These are phyloP conservation scores for Blennius ocellaris DNA, from an alignment of 2,113 vertebrate species.

Conservation along the genomic window DNA sequence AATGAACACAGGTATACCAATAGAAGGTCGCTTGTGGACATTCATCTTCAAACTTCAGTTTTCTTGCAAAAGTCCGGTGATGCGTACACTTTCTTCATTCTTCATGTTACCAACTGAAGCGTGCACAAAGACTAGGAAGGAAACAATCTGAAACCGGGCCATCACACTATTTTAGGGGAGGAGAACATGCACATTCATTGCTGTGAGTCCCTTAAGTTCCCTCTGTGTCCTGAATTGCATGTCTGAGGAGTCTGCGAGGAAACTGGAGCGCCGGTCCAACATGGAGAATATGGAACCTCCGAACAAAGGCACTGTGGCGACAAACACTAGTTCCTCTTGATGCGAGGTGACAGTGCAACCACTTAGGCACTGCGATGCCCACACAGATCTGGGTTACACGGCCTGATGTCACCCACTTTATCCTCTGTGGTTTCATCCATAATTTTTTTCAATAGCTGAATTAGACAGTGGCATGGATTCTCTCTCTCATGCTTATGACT, in stretches of 20 bases:
- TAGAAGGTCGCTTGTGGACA: too few relatives aligned
- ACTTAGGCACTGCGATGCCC: conserved; percentile 59
- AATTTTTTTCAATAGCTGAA: conserved; percentile 41
- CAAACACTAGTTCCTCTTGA: conserved; percentile 41
- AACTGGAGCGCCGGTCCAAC: conserved; percentile 25
- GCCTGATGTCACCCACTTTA: conserved; percentile 40
- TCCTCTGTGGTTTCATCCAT: conserved; percentile 25
- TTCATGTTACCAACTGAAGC: too few relatives aligned
- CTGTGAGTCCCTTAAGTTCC: neutral
- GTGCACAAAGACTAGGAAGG: neutral
- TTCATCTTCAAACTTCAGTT: too few relatives aligned
- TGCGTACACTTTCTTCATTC: too few relatives aligned
- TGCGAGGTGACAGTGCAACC: conserved; percentile 62
- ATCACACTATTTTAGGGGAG: neutral
- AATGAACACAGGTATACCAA: neutral
- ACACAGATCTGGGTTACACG: conserved; percentile 46
- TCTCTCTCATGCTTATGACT: conserved; percentile 1
- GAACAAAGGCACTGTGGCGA: conserved; percentile 26
- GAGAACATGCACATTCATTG: neutral
- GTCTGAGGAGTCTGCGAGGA: conserved; percentile 7
- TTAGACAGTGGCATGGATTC: neutral
- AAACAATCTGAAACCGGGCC: neutral
- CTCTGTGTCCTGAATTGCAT: conserved; percentile 1
- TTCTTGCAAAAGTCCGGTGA: too few relatives aligned
- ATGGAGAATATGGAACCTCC: conserved; percentile 36